These are phyloP conservation scores for Corydoras maculifer DNA, from an alignment of 2,113 vertebrate genomes.

Conservation along the genomic window DNA sequence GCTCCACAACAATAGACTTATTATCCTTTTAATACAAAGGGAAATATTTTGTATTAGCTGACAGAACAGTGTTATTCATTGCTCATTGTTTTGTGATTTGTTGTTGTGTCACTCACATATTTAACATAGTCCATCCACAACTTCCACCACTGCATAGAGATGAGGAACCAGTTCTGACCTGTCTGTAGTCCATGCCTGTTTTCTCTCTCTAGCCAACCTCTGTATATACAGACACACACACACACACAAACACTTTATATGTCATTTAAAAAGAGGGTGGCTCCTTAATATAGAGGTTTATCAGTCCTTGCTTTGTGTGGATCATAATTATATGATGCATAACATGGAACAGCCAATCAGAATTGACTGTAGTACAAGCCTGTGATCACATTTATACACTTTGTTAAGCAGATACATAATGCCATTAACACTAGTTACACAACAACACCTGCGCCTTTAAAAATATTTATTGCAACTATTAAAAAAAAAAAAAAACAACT, in stretches of 20 bases:
- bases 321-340: no score
- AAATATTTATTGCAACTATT: no score
- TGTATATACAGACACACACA: constrained; percentile 46
- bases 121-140: constrained; percentile 97
- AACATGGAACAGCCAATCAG: no score
- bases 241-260: neutral
- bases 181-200: constrained; percentile 89
- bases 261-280: no score
- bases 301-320: no score
- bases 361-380: no score
- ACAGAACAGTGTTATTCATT: neutral
- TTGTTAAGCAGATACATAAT: no score
- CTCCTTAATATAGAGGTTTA: no score
- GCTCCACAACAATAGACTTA: constrained; percentile 83
- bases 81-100: neutral
- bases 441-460: no score
- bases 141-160: constrained; percentile 98
- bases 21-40: constrained; percentile 69
- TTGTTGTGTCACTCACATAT: constrained; percentile 79
- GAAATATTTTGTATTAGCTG: constrained; percentile 7
- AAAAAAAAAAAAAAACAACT: no score
- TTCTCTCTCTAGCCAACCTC: constrained; percentile 94
- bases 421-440: no score
- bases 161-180: constrained; percentile 95
- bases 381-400: no score